A percentile compares a stretch with the other conserved stretches of the same genome.
Conservation (phyloP, 35 echinoderm and acorn worm species). For the Heliocidaris erythrogramma region DNA sequence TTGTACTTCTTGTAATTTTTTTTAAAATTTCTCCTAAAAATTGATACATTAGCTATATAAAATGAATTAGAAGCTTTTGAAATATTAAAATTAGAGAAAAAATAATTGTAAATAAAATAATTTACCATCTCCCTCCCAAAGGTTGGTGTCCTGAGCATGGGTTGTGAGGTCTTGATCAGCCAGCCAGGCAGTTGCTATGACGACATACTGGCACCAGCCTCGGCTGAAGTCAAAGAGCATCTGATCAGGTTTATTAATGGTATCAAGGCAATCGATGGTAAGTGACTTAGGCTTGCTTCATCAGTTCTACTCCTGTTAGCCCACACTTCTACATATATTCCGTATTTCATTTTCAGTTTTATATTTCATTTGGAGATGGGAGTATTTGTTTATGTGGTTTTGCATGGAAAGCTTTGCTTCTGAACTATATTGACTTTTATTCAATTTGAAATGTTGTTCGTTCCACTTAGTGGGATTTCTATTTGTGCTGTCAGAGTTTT, state of each 20-base stretch:
- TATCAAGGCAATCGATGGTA: constrained; percentile 81
- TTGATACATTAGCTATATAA: no score
- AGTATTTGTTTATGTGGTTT: not conserved
- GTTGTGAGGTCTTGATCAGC: constrained; percentile 70
- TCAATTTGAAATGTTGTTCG: not conserved
- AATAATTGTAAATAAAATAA: not conserved
- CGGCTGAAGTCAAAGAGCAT: constrained; percentile 79
- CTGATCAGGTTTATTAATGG: constrained; percentile 73
- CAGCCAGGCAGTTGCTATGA: constrained; percentile 83
- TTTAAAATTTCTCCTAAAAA: not conserved
- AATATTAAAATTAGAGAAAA: no score
- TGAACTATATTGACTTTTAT: not conserved
- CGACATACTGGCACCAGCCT: constrained; percentile 77
- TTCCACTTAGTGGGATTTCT: not conserved
- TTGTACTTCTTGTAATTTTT: not conserved
- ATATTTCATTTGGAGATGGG: not conserved
- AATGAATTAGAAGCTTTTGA: no score
- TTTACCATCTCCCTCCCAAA: constrained; percentile 6
- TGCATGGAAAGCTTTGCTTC: not conserved
- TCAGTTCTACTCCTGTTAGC: not conserved
- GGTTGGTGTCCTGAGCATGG: constrained; percentile 87
- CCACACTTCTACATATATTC: not conserved
- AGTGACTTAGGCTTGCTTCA: constrained; percentile 15
- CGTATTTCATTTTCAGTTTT: not conserved
- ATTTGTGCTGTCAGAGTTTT: not conserved